phyloP scores from a whole-genome alignment of 2,113 vertebrate species.

The Trogon surrucura region DNA sequence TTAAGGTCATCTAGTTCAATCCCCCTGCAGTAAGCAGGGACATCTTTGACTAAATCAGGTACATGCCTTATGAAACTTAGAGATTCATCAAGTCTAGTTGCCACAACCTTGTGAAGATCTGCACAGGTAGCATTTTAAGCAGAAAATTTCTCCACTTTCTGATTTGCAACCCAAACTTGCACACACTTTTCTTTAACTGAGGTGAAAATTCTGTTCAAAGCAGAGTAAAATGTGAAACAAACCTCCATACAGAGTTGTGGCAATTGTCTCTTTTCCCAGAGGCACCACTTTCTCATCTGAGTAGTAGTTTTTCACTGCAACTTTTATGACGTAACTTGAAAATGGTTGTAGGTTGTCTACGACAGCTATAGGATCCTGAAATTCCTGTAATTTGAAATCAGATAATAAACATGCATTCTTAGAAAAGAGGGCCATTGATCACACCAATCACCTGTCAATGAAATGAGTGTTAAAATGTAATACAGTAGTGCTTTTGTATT shows the following conservation, averaged over 20 bases:
- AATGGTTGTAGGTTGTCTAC: slow-evolving; percentile 73
- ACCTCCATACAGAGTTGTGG: slow-evolving; percentile 73
- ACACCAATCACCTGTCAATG: not conserved
- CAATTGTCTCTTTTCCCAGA: slow-evolving; percentile 30
- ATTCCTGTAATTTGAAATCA: slow-evolving; percentile 69
- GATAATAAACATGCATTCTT: not conserved
- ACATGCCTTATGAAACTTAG: not conserved
- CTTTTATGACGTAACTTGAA: slow-evolving; percentile 68
- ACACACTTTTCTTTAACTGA: not conserved
- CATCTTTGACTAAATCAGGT: too few relatives aligned
- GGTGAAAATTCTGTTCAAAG: not conserved
- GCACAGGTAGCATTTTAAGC: not conserved
- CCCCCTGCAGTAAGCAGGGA: too few relatives aligned
- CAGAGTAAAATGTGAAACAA: slow-evolving; percentile 31
- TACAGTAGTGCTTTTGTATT: not conserved
- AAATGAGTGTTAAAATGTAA: not conserved
- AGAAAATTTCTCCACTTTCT: not conserved
- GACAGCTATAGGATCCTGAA: slow-evolving; percentile 41
- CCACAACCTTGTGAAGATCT: not conserved
- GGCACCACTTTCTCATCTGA: slow-evolving; percentile 41
- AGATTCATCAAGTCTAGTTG: not conserved
- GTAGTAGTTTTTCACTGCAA: slow-evolving; percentile 74
- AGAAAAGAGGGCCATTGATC: not conserved
- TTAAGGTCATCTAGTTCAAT: too few relatives aligned
- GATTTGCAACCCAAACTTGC: not conserved